phyloP scores from a whole-genome alignment of 2,888 invertebrate species.

The Pasiphila rectangulata region DNA sequence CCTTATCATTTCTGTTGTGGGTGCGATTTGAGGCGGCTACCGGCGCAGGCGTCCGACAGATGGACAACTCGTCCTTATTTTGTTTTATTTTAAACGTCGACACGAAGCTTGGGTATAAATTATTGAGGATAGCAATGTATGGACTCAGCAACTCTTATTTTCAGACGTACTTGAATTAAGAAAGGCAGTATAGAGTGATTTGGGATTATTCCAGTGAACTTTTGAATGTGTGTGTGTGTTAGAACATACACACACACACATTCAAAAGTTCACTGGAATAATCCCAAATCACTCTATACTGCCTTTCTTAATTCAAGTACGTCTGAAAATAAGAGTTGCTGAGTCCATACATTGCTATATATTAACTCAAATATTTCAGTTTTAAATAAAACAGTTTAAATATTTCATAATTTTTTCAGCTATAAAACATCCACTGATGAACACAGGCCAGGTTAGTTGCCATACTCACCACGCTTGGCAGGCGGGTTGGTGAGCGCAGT shows the following conservation, averaged over 20 bases:
- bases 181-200: background rate
- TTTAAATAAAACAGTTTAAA: too few species aligned
- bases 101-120: constrained; percentile 41
- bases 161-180: background rate
- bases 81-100: constrained; percentile 42
- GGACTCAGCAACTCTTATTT: constrained; percentile 14
- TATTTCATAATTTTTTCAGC: too few species aligned
- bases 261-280: too few species aligned
- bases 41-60: constrained; percentile 25
- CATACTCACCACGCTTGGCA: too few species aligned
- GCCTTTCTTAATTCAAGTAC: background rate
- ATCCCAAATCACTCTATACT: too few species aligned
- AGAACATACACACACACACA: too few species aligned
- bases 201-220: too few species aligned
- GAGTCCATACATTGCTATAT: constrained; percentile 32
- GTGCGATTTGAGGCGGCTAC: constrained; percentile 26
- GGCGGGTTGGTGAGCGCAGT: too few species aligned
- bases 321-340: background rate
- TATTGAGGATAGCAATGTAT: constrained; percentile 37
- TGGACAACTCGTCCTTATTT: constrained; percentile 39
- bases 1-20: constrained; percentile 23
- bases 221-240: too few species aligned
- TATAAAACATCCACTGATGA: too few species aligned
- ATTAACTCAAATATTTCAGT: too few species aligned
- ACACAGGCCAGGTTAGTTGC: too few species aligned